Conservation (phyloP, 2,888 invertebrate species). For the Parnassius smintheus region DNA sequence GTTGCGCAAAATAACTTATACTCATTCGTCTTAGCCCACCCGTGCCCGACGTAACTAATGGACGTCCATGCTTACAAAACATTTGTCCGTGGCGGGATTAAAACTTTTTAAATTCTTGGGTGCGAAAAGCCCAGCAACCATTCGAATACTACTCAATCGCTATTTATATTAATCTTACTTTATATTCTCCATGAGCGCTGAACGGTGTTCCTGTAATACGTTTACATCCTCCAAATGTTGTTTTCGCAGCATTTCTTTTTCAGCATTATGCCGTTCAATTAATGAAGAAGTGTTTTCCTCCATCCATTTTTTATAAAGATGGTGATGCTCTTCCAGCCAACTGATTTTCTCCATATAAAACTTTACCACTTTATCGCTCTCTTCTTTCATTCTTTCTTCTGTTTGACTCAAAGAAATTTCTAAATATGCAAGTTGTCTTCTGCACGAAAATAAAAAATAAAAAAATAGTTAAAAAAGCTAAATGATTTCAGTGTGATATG, state of each 20-base stretch:
- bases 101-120: too few species aligned
- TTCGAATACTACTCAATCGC: too few species aligned
- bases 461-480: too few species aligned
- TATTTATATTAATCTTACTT: conserved; percentile 49
- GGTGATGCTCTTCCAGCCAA: conserved; percentile 77
- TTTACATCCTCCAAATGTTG: conserved; percentile 73
- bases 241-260: conserved; percentile 63
- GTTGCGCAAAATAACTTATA: too few species aligned
- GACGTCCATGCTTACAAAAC: too few species aligned
- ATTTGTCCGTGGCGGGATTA: too few species aligned
- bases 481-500: too few species aligned
- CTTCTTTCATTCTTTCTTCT: conserved; percentile 82
- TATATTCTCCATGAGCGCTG: conserved; percentile 79
- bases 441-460: conserved; percentile 41
- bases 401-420: conserved; percentile 79
- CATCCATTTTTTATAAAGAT: conserved; percentile 69
- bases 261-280: conserved; percentile 67
- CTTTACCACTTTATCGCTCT: conserved; percentile 74
- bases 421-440: conserved; percentile 80
- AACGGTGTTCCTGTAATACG: conserved; percentile 74
- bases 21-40: too few species aligned
- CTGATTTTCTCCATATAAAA: conserved; percentile 76
- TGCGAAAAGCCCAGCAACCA: too few species aligned
- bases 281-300: conserved; percentile 73
- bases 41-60: too few species aligned